Percentiles rank a stretch among this genome's conserved stretches.
Conservation (phyloP, 2,113 vertebrate species). For the Canis aureus region DNA sequence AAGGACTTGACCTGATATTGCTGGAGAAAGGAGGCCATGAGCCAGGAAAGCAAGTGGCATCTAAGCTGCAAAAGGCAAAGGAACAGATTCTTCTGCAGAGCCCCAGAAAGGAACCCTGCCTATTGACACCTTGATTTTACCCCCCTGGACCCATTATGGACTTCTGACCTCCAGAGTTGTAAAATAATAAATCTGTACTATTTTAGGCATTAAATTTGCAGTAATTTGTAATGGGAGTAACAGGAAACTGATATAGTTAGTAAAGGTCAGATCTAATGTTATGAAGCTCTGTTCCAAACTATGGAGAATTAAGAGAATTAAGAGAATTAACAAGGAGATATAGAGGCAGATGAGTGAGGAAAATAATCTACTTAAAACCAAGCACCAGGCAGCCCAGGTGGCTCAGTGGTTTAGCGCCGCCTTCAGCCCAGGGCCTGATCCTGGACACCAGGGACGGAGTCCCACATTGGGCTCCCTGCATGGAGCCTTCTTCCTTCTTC, state of each 20-base stretch:
- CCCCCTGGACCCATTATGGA: background rate
- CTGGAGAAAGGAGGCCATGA: background rate
- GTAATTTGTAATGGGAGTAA: background rate
- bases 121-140: background rate
- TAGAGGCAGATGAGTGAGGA: background rate
- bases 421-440: too few species aligned
- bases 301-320: background rate
- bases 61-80: too few species aligned
- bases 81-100: background rate
- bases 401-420: too few species aligned
- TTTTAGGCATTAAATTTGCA: background rate
- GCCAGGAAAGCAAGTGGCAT: background rate
- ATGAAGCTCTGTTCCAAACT: background rate
- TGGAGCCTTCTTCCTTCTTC: too few species aligned
- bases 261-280: background rate
- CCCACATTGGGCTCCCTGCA: too few species aligned
- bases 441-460: too few species aligned
- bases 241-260: background rate
- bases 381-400: too few species aligned
- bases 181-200: background rate
- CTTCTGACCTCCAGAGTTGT: background rate
- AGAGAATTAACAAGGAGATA: background rate
- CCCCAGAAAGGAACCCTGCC: background rate
- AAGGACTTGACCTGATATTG: too few species aligned
- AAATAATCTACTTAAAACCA: background rate